A percentile compares a stretch with the other conserved stretches of the same genome.
phyloP scores from a whole-genome alignment of 1,140 invertebrate genomes.

The Portunus trituberculatus region DNA sequence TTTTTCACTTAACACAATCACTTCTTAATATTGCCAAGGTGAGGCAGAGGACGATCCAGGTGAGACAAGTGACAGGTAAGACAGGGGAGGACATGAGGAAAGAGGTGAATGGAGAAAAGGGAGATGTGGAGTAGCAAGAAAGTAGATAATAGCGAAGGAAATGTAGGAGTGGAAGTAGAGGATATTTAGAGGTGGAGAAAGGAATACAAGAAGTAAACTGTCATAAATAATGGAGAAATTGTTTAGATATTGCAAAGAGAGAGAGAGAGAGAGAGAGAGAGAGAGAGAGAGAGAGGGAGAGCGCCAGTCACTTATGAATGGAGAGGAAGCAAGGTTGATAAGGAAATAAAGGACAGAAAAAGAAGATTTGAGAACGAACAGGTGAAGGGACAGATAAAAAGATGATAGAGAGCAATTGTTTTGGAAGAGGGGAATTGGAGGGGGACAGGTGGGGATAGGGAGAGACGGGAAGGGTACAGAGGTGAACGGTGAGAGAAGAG shows the following conservation, averaged over 20 bases:
- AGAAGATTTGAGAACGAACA: background rate
- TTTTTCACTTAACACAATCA: too few relatives aligned
- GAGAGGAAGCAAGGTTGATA: background rate
- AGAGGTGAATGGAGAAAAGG: background rate
- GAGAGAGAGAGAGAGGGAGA: slow-evolving; percentile 49
- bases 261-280: background rate
- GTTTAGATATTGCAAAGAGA: background rate
- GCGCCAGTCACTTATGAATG: background rate
- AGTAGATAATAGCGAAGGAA: background rate
- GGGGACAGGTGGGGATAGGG: too few relatives aligned
- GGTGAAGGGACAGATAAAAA: background rate
- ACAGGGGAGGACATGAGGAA: background rate
- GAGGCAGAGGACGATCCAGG: background rate
- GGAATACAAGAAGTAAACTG: background rate
- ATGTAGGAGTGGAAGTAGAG: background rate
- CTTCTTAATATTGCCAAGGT: too few relatives aligned
- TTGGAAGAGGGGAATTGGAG: too few relatives aligned
- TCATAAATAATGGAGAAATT: background rate
- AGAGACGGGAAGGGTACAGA: too few relatives aligned
- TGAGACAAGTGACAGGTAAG: background rate
- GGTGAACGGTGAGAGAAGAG: too few relatives aligned
- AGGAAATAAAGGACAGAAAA: background rate
- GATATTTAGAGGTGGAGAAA: background rate
- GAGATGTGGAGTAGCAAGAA: background rate
- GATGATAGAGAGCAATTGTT: too few relatives aligned